phyloP scores from a whole-genome alignment of 2,113 vertebrate genomes.

The Neolamprologus caudopunctatus region DNA sequence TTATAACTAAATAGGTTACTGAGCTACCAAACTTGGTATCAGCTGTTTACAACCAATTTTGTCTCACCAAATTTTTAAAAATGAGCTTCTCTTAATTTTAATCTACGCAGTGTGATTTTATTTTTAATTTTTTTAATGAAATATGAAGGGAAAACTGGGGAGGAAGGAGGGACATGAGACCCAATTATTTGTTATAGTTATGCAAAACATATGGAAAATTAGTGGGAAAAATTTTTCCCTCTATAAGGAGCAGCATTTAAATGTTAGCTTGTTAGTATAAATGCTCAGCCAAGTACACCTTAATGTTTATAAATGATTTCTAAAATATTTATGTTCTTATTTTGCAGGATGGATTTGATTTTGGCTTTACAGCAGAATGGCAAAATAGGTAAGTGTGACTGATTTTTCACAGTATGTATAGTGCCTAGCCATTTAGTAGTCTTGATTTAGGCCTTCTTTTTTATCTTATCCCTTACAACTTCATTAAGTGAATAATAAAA shows the following conservation, averaged over 20 bases:
- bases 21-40: background rate
- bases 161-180: background rate
- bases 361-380: background rate
- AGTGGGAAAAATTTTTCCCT: rapidly evolving
- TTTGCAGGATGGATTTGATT: conserved; percentile 39
- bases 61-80: background rate
- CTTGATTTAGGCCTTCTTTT: background rate
- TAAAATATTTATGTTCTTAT: background rate
- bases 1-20: background rate
- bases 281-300: background rate
- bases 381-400: conserved; percentile 38
- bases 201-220: background rate
- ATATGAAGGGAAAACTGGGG: background rate
- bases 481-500: background rate
- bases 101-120: background rate
- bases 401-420: background rate
- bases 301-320: background rate
- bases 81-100: background rate
- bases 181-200: background rate
- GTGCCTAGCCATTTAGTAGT: background rate
- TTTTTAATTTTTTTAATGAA: background rate
- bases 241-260: background rate
- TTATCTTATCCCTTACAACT: background rate
- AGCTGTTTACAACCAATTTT: background rate
- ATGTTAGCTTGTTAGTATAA: background rate